These are phyloP conservation scores for Eretmocerus hayati DNA, from an alignment of 2,888 invertebrate species.

Conservation along the genomic window DNA sequence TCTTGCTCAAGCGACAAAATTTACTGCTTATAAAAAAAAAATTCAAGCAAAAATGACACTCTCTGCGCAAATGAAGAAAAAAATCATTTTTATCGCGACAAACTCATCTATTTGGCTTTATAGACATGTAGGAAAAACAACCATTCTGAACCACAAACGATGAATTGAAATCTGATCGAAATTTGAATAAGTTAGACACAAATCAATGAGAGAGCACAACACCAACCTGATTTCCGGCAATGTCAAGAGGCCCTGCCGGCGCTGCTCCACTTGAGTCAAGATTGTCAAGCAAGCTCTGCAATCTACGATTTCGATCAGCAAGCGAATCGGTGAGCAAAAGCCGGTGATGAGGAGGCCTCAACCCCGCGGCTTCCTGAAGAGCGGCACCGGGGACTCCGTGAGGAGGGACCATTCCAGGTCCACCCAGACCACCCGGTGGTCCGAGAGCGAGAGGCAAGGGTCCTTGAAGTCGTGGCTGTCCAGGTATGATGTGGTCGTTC, in stretches of 20 bases:
- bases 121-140: no score
- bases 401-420: no score
- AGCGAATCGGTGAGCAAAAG: constrained; percentile 34
- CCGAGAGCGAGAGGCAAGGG: constrained; percentile 30
- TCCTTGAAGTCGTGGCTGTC: constrained; percentile 33
- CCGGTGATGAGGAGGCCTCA: constrained; percentile 34
- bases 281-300: constrained; percentile 36
- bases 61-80: no score
- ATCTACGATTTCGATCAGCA: constrained; percentile 38
- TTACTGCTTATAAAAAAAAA: no score
- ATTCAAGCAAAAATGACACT: no score
- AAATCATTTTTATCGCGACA: no score
- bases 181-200: no score
- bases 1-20: no score
- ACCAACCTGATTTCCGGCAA: constrained; percentile 12
- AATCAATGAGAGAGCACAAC: constrained; percentile 26
- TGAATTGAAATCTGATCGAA: no score
- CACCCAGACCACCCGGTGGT: no score
- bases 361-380: constrained; percentile 6
- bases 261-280: constrained; percentile 19
- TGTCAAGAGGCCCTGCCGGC: constrained; percentile 3
- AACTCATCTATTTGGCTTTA: no score
- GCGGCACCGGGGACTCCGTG: background rate
- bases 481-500: background rate
- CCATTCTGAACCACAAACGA: no score